Evolutionary conservation across 2,113 vertebrate genomes (phyloP).

Genomic region (Tyto alba): DNA sequence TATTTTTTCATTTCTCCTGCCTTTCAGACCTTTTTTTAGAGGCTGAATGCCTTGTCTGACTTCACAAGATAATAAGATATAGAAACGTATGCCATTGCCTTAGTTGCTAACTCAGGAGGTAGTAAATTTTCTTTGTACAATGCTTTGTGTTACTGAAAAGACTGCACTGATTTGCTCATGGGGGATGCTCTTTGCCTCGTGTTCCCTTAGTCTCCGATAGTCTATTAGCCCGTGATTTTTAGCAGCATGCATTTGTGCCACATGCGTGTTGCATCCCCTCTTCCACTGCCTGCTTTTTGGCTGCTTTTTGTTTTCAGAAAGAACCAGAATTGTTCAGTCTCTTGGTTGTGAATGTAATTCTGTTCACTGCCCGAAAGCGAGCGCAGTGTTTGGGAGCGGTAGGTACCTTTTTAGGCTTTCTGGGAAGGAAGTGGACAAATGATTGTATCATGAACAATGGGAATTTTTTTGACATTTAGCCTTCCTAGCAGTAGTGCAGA

Average conservation of each 20-base stretch:
- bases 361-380: not conserved
- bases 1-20: not conserved
- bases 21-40: not conserved
- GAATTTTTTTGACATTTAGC: not conserved
- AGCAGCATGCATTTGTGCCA: not conserved
- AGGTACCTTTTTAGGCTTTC: not conserved
- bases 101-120: not conserved
- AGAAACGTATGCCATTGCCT: not conserved
- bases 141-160: not conserved
- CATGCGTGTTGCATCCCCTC: not conserved
- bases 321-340: not conserved
- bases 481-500: not conserved
- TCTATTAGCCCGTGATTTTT: not conserved
- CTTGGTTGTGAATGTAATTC: not conserved
- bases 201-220: not conserved
- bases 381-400: not conserved
- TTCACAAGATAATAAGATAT: not conserved
- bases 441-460: not conserved
- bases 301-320: not conserved
- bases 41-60: slow-evolving; percentile 25
- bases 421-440: not conserved
- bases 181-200: not conserved
- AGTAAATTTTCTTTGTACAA: not conserved
- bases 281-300: not conserved
- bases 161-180: not conserved